These are phyloP conservation scores for Rotaria sp. DNA, from an alignment of 2,888 invertebrate genomes.

Conservation along the genomic window DNA sequence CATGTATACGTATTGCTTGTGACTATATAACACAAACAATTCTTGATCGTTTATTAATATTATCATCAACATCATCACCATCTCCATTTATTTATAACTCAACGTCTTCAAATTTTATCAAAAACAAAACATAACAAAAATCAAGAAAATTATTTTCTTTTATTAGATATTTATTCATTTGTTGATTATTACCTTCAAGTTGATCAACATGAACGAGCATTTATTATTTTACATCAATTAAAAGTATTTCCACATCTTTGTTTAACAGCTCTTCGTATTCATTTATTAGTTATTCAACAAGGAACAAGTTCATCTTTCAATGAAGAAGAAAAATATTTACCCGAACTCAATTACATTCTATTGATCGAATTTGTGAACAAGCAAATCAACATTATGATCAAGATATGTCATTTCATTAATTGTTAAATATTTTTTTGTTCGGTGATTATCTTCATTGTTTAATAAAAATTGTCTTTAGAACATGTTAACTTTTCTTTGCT, in stretches of 20 bases:
- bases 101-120: neutral
- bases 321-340: neutral
- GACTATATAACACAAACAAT: neutral
- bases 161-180: neutral
- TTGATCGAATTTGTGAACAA: neutral
- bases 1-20: neutral
- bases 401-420: neutral
- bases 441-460: too few species aligned
- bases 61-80: neutral
- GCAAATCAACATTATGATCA: neutral
- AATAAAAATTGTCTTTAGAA: too few species aligned
- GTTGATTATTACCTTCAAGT: neutral
- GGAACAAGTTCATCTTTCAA: neutral
- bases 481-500: too few species aligned
- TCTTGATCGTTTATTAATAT: neutral
- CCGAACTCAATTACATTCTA: neutral
- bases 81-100: neutral
- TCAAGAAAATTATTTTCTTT: neutral
- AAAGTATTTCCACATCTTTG: neutral
- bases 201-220: neutral
- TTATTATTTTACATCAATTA: neutral
- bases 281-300: neutral
- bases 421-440: too few species aligned
- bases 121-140: neutral
- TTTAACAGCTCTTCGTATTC: neutral